Base-by-base conservation (phyloP, 2,113 vertebrate genomes). In the Dipodomys merriami region DNA sequence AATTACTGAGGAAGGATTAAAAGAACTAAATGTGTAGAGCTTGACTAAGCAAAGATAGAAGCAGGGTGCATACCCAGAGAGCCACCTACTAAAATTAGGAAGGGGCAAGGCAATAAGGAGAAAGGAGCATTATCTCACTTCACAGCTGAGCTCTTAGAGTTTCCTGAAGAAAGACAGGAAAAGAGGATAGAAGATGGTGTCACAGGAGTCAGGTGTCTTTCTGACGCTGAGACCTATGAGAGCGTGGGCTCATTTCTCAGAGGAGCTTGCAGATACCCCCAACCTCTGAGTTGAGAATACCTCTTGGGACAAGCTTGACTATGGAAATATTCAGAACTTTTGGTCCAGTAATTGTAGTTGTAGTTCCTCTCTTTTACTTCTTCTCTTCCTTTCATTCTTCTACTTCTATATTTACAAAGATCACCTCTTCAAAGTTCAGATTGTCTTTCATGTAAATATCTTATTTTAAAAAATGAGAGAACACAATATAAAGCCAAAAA, bases 1-100 rank as follows among this genome's bases (percentile, higher is more conserved):
- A 71, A 90, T 95, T 93, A 93, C 83, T 86, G 79, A 90, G 68
- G 79, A 95, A 90, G 93, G 79, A 90, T 90, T 82, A 83, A 85
- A 91, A 95, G 65, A 91, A 60, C 69, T 57, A 93, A 94, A 39
- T 94, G 64, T 80, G 30, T 39, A 78, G 76, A 82, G 68, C 29
- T 67, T 89, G 84, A 44, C 71, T 83, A 83, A 67, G 79, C 49
- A 81, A 82, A 95, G 80, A 91, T 9, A n/a, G 12, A 35, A 64
- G 46, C 39, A 13, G 46, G 71, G 5, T 57, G 15, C 15, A 13
- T 4, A 57, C 15, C 33, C 71, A 7, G 83, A 90, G 76, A 94
- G 39, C 68, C 76, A 83, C 80, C 73, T 39, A 30, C 84, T 76
- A 68, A 95, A 94, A 83, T 88, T 78, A 90, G 53, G 18, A 72